Conservation (phyloP, 2,888 invertebrate species). For the Thalpophila matura region DNA sequence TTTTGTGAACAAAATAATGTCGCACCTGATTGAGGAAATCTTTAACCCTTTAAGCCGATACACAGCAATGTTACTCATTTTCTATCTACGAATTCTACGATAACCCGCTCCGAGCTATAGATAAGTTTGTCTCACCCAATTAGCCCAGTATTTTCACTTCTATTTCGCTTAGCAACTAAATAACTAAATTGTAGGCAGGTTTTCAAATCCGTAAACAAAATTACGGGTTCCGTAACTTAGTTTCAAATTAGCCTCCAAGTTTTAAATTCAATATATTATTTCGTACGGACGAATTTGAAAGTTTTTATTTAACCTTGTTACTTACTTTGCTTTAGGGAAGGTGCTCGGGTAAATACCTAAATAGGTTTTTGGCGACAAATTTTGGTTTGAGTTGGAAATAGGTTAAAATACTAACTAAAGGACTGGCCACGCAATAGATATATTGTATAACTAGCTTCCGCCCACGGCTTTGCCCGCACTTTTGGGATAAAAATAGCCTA, state of each 20-base stretch:
- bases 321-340: conserved; percentile 16
- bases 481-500: too few species aligned
- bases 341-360: conserved; percentile 26
- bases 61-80: not conserved
- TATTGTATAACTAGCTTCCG: too few species aligned
- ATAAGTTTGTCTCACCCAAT: not conserved
- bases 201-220: conserved; percentile 63
- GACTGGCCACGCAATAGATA: too few species aligned
- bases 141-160: not conserved
- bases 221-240: conserved; percentile 63
- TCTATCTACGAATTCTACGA: not conserved
- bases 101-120: not conserved
- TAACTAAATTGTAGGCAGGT: conserved; percentile 56
- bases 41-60: too few species aligned
- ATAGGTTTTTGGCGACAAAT: conserved; percentile 12
- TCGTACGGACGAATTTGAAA: conserved; percentile 46
- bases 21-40: too few species aligned
- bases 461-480: too few species aligned
- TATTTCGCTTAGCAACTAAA: conserved; percentile 32
- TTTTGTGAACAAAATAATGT: too few species aligned
- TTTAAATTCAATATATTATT: conserved; percentile 67
- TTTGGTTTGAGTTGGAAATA: not conserved
- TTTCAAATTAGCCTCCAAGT: conserved; percentile 61
- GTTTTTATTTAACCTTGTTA: conserved; percentile 39
- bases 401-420: too few species aligned